These are phyloP conservation scores for Tragelaphus imberbis DNA, from an alignment of 2,113 vertebrate species.

Conservation along the genomic window DNA sequence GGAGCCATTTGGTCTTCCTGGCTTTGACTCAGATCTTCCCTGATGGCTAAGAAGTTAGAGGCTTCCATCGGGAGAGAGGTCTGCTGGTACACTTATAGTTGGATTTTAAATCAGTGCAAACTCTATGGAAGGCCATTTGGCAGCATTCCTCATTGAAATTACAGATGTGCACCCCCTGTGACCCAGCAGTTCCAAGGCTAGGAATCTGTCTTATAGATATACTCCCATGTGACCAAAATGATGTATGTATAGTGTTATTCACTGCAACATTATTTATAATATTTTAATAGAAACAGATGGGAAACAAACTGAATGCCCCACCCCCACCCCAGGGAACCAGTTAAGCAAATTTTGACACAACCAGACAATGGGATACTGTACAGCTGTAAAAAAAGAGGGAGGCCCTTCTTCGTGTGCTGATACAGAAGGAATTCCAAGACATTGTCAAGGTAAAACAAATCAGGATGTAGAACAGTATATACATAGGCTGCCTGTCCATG, in stretches of 20 bases:
- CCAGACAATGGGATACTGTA: background rate
- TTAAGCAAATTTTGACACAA: background rate
- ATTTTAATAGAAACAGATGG: slow-evolving; percentile 41
- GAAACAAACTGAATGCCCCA: background rate
- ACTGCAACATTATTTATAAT: background rate
- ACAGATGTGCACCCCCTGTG: background rate
- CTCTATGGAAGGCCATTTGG: background rate
- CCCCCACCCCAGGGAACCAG: background rate
- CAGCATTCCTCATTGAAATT: background rate
- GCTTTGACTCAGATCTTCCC: background rate
- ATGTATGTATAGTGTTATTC: slow-evolving; percentile 9
- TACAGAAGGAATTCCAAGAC: background rate
- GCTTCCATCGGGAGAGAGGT: background rate
- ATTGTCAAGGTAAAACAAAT: background rate
- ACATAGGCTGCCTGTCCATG: background rate
- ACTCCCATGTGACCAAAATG: background rate
- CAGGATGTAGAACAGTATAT: background rate
- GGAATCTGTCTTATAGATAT: background rate
- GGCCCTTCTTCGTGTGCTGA: background rate
- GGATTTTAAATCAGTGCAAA: slow-evolving; percentile 18
- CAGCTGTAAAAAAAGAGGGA: background rate
- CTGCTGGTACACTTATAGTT: background rate
- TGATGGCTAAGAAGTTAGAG: background rate
- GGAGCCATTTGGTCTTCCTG: background rate
- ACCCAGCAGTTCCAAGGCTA: background rate